Base-by-base conservation (phyloP, 2,113 vertebrate species). In the Psilopsiagon aurifrons region DNA sequence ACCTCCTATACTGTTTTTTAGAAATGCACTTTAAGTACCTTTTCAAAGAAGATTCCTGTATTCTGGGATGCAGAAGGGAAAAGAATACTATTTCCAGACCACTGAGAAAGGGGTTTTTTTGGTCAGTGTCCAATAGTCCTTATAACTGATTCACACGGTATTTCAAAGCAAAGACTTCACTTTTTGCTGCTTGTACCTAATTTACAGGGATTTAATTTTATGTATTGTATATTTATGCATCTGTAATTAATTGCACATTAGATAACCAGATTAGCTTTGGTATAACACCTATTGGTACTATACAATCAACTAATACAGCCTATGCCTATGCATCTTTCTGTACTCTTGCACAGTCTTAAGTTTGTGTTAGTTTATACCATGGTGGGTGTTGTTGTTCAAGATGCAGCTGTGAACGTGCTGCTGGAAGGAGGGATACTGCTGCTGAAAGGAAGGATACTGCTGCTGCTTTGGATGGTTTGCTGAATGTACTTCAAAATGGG, bases 171-270 rank as follows among this genome's bases (percentile, higher is more conserved):
- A 98, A 99, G 96, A 95, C 98, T 98, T 98, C 81, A 95, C 92
- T 93, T 95, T 83, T 96, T 97, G 97, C 98, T 97, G 97, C 97
- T 98, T 94, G n/a, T 97, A 90, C 87, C 97, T 98, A 84, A 98
- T 98, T 98, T 98, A 97, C 97, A 98, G 98, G 97, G 96, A 97
- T 97, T 98, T 97, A 96, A 86, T 96, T 97, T 97, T 95, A 92
- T 97, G 94, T 97, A 90, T 95, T 98, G 98, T 98, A 96, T 98
- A 98, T 98, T 98, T 99, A 98, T 98, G 98, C 97, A 95, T 98
- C 98, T 99, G 98, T 99, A 98, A 98, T 97, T 98, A 97, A 98
- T 98, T 99, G 99, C 98, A 98, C 98, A 98, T 97, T 97, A 95
- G 98, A 69, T 93, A 90, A 95, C 60, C 73, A 59, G 73, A 75